Evolutionary conservation across 2,888 invertebrate species (phyloP).

Genomic region (Ochropleura leucogaster): DNA sequence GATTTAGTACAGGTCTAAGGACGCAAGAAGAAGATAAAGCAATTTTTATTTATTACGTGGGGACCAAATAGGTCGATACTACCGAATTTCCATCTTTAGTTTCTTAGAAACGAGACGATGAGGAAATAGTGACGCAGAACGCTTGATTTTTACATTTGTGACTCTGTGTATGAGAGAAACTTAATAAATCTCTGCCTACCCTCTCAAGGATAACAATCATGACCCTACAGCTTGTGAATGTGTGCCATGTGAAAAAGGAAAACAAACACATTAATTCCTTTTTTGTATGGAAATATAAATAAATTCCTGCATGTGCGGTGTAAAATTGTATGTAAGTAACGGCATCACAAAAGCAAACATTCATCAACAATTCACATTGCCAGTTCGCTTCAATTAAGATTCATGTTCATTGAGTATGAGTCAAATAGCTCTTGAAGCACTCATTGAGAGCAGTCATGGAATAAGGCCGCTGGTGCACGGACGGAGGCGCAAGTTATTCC

Average conservation of each 20-base stretch:
- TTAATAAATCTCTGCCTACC: slow-evolving; percentile 38
- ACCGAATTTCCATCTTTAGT: neutral
- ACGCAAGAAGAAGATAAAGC: neutral
- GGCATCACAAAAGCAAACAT: slow-evolving; percentile 63
- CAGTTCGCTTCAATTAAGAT: slow-evolving; percentile 84
- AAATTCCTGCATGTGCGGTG: slow-evolving; percentile 40
- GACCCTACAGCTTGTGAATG: slow-evolving; percentile 37
- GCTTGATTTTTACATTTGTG: neutral
- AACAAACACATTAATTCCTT: slow-evolving; percentile 44
- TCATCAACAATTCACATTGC: slow-evolving; percentile 75
- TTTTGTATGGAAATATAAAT: slow-evolving; percentile 49
- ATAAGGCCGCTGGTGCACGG: slow-evolving; percentile 61
- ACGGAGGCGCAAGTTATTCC: slow-evolving; percentile 63
- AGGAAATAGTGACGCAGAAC: neutral
- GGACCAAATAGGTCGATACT: neutral
- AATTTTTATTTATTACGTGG: too few relatives aligned
- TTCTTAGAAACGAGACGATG: neutral
- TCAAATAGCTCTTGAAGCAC: slow-evolving; percentile 75
- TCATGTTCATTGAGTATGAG: slow-evolving; percentile 87
- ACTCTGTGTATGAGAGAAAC: neutral
- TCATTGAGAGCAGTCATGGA: slow-evolving; percentile 82
- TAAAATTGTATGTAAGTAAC: slow-evolving; percentile 48
- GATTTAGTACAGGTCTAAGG: neutral
- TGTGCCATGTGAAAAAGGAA: slow-evolving; percentile 50
- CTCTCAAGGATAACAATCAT: slow-evolving; percentile 32